These are phyloP conservation scores for Thyatira batis DNA, from an alignment of 2,888 invertebrate species.

Conservation along the genomic window DNA sequence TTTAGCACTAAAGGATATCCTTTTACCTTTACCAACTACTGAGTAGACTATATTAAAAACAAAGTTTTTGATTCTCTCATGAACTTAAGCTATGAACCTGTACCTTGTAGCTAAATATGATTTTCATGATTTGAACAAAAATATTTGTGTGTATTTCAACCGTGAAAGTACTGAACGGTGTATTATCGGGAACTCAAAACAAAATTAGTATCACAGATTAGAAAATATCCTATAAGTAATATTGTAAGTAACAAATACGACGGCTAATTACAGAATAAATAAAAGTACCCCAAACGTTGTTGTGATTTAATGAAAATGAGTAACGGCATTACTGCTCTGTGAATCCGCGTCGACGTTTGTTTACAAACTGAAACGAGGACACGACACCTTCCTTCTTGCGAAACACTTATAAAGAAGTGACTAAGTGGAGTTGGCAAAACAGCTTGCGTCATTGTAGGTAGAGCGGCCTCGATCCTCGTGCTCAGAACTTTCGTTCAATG, in stretches of 20 bases:
- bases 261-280: constrained; percentile 5
- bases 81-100: no score
- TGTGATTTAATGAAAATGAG: not conserved
- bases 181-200: no score
- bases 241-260: no score
- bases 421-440: constrained; percentile 71
- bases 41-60: no score
- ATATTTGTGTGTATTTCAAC: no score
- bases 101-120: no score
- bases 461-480: constrained; percentile 10
- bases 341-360: constrained; percentile 48
- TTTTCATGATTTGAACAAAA: no score
- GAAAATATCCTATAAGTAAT: no score
- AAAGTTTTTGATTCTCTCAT: no score
- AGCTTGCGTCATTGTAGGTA: constrained; percentile 60
- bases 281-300: constrained; percentile 3
- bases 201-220: no score
- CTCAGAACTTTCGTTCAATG: constrained; percentile 1
- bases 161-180: no score
- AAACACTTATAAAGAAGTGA: constrained; percentile 62
- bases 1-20: constrained; percentile 8
- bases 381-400: constrained; percentile 63
- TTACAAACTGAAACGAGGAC: constrained; percentile 67
- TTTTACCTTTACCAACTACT: constrained; percentile 1
- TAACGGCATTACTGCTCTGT: constrained; percentile 10